Evolutionary conservation across 2,113 vertebrate genomes (phyloP).

Genomic region (Tringa solitaria): DNA sequence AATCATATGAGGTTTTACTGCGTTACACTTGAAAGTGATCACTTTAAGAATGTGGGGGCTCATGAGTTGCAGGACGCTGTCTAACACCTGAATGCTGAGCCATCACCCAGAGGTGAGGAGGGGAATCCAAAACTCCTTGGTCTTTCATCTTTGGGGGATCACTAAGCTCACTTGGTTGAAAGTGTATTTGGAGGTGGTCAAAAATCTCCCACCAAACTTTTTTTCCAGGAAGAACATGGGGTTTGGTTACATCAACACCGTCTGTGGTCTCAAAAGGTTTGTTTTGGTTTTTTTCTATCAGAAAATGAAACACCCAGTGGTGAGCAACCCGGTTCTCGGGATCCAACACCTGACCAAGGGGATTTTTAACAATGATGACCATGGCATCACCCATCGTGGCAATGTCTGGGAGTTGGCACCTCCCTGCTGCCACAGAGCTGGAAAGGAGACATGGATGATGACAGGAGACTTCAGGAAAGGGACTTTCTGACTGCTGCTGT

Average conservation of each 20-base stretch:
- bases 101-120: neutral
- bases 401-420: neutral
- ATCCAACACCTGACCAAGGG: neutral
- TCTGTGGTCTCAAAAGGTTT: neutral
- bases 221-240: neutral
- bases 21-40: conserved; percentile 17
- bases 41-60: neutral
- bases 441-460: neutral
- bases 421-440: neutral
- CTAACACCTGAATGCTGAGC: neutral
- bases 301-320: neutral
- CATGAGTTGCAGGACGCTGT: rapidly evolving
- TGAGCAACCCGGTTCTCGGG: neutral
- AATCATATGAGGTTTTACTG: conserved; percentile 35
- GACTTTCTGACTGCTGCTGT: neutral
- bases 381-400: neutral
- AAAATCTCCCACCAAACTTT: neutral
- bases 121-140: neutral
- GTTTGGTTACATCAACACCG: neutral
- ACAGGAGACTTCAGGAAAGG: neutral
- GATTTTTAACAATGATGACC: neutral
- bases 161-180: neutral
- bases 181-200: neutral
- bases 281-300: neutral
- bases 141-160: neutral